phyloP scores from a whole-genome alignment of 2,888 invertebrate species.

The Drosophila pseudotakahashii region DNA sequence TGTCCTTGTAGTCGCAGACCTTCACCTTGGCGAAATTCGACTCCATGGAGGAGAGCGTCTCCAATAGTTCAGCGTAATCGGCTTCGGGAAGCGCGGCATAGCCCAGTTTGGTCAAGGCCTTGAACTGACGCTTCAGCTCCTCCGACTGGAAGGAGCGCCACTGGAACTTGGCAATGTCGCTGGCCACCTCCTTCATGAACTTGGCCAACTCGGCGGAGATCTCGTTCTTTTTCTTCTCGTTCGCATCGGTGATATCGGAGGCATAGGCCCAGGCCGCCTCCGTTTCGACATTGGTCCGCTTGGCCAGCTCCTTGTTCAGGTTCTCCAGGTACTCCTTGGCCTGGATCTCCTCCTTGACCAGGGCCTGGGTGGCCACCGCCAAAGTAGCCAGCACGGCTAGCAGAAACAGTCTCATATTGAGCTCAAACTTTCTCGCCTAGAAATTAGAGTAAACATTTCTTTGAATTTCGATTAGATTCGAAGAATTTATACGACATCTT shows the following conservation, averaged over 20 bases:
- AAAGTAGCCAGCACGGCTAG: slow-evolving; percentile 62
- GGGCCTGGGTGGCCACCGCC: slow-evolving; percentile 58
- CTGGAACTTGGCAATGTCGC: slow-evolving; percentile 86
- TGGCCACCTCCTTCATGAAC: slow-evolving; percentile 82
- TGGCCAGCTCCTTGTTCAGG: slow-evolving; percentile 87
- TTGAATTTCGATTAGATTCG: slow-evolving; percentile 44
- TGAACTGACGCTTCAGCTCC: slow-evolving; percentile 90
- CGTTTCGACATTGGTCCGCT: slow-evolving; percentile 86
- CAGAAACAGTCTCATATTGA: slow-evolving; percentile 59
- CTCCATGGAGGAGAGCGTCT: slow-evolving; percentile 89
- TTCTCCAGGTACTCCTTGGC: slow-evolving; percentile 87
- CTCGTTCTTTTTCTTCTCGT: slow-evolving; percentile 85
- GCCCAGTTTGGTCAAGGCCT: slow-evolving; percentile 89
- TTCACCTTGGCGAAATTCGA: slow-evolving; percentile 91
- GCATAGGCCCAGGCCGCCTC: slow-evolving; percentile 90
- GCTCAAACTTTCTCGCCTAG: slow-evolving; percentile 39
- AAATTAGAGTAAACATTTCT: slow-evolving; percentile 32
- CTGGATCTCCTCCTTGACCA: slow-evolving; percentile 84
- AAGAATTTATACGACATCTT: slow-evolving; percentile 18
- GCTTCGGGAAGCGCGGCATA: slow-evolving; percentile 89
- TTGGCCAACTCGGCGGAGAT: slow-evolving; percentile 81
- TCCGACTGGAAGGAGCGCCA: slow-evolving; percentile 90
- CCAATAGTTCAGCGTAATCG: slow-evolving; percentile 87
- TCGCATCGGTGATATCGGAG: slow-evolving; percentile 90
- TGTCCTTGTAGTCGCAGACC: slow-evolving; percentile 89